Evolutionary conservation across 2,888 invertebrate species (phyloP), one percentile per base, ranked within the genome.

Genomic region (Cordilura impudica): DNA sequence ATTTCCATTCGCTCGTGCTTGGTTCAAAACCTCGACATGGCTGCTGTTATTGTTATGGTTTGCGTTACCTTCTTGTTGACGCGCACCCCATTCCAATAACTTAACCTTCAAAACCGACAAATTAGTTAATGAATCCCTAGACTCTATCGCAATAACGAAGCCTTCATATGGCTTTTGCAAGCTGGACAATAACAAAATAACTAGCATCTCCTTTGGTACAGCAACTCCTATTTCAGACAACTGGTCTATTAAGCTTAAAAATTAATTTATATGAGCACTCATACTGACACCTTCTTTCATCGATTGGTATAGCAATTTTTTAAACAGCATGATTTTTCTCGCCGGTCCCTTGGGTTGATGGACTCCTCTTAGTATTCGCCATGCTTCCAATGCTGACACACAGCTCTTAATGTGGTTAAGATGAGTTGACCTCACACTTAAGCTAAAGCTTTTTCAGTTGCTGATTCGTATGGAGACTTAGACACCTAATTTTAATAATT

Each of bases 81-180:
- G 19, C 16, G 58, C 66, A 29, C 60, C 60, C 16, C 75, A 74
- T 54, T 79, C 71, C 1, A 58, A 10, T 2, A 79, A 19, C 16
- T 74, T 79, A 12, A 66, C 14, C 16, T 79, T 79, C 47, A 79
- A 31, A 0, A 56, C 16, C 16, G 21, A 14, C 1, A 74, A 8
- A 2, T 16, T 39, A 31, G 74, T 70, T 8, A 78, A 61, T 1
- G 31, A 16, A 39, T 79, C 79, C 43, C 82, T 75, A 2, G 77
- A 49, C 18, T 83, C 81, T 3, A 82, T 80, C n/a, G 78, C 81
- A 3, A 82, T 51, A 1, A 83, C 78, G 19, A 82, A 81, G 8
- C 67, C 81, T 19, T 82, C 82, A 21, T 67, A 82, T 0, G 54
- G 29, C 26, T 69, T 54, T 29, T 82, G 80, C 7, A 83, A 51